These are phyloP conservation scores for Calameuta pallipes DNA, from an alignment of 2,888 invertebrate genomes.

Conservation along the genomic window DNA sequence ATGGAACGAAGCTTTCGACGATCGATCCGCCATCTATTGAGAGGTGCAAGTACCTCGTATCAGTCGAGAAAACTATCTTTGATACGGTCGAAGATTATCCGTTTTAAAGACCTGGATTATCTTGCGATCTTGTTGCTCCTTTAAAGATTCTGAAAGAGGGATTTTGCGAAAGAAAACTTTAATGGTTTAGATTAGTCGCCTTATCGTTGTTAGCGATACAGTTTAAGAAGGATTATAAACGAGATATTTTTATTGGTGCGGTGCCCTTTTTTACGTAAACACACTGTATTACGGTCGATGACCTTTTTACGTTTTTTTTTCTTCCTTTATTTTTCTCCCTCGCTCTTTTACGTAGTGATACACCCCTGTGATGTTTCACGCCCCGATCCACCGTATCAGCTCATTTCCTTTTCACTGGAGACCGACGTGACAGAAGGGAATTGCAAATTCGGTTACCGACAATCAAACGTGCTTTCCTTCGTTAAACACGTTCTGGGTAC, in stretches of 20 bases:
- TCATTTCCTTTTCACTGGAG: not conserved
- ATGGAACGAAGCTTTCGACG: constrained; percentile 2
- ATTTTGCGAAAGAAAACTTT: not conserved
- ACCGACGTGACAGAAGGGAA: not conserved
- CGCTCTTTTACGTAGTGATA: not conserved
- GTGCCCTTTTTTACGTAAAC: not conserved
- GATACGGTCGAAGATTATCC: constrained; percentile 4
- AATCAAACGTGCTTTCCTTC: not conserved
- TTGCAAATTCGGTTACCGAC: not conserved
- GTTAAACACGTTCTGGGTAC: not conserved
- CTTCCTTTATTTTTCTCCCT: not conserved
- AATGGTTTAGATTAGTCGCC: not conserved
- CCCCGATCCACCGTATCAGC: not conserved
- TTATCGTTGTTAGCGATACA: not conserved
- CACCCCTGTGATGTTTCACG: not conserved
- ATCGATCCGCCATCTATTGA: constrained; percentile 14
- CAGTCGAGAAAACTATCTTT: constrained; percentile 22
- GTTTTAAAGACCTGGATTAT: not conserved
- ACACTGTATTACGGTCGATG: not conserved
- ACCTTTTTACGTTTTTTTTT: not conserved
- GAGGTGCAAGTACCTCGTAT: not conserved
- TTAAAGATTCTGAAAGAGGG: not conserved
- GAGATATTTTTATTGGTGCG: not conserved
- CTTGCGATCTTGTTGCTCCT: constrained; percentile 3
- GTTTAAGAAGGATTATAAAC: not conserved